Base-by-base conservation (phyloP, 2,888 invertebrate genomes). In the Hirudinaria manillensis region DNA sequence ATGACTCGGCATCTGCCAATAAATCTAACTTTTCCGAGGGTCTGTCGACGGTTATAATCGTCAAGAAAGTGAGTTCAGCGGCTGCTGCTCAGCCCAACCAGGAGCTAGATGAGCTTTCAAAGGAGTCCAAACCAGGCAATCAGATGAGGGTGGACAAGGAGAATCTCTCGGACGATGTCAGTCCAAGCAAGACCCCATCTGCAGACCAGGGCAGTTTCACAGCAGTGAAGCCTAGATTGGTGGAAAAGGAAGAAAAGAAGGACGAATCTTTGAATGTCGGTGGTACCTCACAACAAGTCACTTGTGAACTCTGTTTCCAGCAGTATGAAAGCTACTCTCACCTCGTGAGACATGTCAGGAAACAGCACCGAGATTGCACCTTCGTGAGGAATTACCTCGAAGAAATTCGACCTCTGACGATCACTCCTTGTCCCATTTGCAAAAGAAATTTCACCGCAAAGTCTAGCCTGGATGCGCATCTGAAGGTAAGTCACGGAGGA, bases 341-440 rank as follows among this genome's bases (percentile, higher is more conserved):
- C 36, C 27, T 75, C 45, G 65, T 72, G 3, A 34, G 75, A 6
- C 75, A 75, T 24, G 51, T 75, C 45, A 70, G 55, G 4, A 75
- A 75, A 21, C 65, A 75, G n/a, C 75, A 75, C 34, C n/a, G 72
- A 10, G 75, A 75, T 65, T 75, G 75, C 38, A 75, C 75, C 19
- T 75, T 75, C 21, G 75, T 75, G 6, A 56, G 75, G n/a, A 75
- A 75, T 66, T 75, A 75, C 72, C 70, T 75, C 61, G 75, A 75
- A 7, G 75, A 75, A 24, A 75, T 75, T 10, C 55, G 56, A 32
- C 71, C 75, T 6, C 53, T 75, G 7, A 65, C 72, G 1, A 56
- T 71, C 51, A 71, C 75, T 36, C 75, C 71, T 13, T 75, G 75
- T 34, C 75, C 75, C 3, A 32, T 71, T 66, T 75, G 75, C 29